phyloP scores from a whole-genome alignment of 2,113 vertebrate species.

The Semicossyphus pulcher region DNA sequence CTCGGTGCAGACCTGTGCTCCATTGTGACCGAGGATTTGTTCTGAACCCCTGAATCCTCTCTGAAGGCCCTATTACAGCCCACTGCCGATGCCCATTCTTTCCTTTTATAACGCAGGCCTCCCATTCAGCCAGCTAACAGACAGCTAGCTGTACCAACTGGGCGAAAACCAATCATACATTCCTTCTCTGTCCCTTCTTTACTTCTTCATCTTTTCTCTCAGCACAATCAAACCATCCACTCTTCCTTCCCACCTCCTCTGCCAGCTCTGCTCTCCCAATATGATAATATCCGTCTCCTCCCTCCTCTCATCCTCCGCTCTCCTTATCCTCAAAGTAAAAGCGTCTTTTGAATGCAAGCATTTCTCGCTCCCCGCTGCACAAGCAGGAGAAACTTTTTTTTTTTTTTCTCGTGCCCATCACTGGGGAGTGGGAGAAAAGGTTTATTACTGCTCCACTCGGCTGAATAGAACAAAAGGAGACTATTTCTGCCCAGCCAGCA shows the following conservation, averaged over 20 bases:
- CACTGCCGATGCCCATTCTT: slow-evolving; percentile 53
- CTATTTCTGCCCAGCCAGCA: slow-evolving; percentile 67
- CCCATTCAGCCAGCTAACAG: slow-evolving; percentile 52
- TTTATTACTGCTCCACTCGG: slow-evolving; percentile 64
- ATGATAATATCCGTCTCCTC: slow-evolving; percentile 57
- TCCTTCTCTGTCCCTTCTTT: slow-evolving; percentile 32
- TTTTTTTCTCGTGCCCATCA: slow-evolving; percentile 27
- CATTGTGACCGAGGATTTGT: slow-evolving; percentile 66
- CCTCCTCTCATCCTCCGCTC: slow-evolving; percentile 41
- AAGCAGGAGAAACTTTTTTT: slow-evolving; percentile 27
- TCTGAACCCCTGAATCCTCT: slow-evolving; percentile 66
- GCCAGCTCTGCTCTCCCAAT: slow-evolving; percentile 32
- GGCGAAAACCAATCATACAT: slow-evolving; percentile 68
- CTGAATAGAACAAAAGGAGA: slow-evolving; percentile 71
- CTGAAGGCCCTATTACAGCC: slow-evolving; percentile 68
- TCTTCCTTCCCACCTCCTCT: slow-evolving; percentile 37
- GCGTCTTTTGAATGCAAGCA: slow-evolving; percentile 49
- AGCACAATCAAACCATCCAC: slow-evolving; percentile 48
- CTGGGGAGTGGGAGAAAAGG: slow-evolving; percentile 31
- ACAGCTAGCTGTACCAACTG: slow-evolving; percentile 29
- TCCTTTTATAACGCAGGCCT: slow-evolving; percentile 59
- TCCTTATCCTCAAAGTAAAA: slow-evolving; percentile 63
- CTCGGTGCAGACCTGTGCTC: slow-evolving; percentile 55
- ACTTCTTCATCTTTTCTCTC: slow-evolving; percentile 50
- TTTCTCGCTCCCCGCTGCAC: slow-evolving; percentile 48